Conservation (phyloP, 2,888 invertebrate genomes). For the Eledone cirrhosa region DNA sequence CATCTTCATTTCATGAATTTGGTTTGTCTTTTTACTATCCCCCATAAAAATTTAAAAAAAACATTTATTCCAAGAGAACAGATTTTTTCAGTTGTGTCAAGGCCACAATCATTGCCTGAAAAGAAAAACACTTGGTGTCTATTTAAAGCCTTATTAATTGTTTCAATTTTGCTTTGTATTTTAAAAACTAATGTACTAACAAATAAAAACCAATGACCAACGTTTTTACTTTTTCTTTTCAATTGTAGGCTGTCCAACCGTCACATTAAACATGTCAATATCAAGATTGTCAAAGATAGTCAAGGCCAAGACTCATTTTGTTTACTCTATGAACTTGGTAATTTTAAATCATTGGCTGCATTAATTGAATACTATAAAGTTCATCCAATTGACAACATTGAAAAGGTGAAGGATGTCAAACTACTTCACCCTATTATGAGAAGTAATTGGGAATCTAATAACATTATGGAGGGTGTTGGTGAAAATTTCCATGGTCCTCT, state of each 20-base stretch:
- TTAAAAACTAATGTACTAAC: too few species aligned
- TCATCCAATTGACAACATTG: conserved; percentile 19
- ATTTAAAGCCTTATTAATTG: too few species aligned
- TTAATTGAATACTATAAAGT: conserved; percentile 17
- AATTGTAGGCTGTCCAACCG: conserved; percentile 12
- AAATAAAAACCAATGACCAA: too few species aligned
- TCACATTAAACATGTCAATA: conserved; percentile 24
- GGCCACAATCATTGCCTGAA: too few species aligned
- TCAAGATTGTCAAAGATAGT: conserved; percentile 4
- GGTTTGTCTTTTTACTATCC: too few species aligned
- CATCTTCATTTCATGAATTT: too few species aligned
- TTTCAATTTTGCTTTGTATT: too few species aligned
- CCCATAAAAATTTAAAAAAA: too few species aligned
- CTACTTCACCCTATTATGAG: neutral
- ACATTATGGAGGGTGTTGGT: neutral
- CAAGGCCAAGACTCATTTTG: neutral
- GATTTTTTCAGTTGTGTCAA: too few species aligned
- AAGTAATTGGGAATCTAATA: too few species aligned
- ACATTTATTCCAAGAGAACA: too few species aligned
- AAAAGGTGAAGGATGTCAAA: conserved; percentile 1
- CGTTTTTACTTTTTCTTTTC: neutral
- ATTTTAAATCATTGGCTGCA: neutral
- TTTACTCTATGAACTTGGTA: conserved; percentile 1
- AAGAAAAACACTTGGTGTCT: too few species aligned
- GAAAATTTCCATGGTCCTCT: neutral